These are phyloP conservation scores for Aphaenogaster floridana DNA, from an alignment of 1,140 invertebrate genomes.

Conservation along the genomic window DNA sequence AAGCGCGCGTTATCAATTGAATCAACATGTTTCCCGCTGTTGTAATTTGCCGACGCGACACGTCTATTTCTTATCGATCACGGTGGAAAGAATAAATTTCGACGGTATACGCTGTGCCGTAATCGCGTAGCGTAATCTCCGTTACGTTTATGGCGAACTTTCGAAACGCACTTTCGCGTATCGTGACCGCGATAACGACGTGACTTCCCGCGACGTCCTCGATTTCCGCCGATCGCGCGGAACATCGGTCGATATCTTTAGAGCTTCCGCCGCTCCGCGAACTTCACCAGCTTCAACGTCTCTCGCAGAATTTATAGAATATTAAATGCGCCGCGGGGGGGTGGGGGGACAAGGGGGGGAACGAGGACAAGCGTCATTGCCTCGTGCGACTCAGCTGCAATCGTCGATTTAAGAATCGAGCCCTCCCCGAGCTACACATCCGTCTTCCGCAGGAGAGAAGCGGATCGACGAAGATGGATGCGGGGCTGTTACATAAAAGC, in stretches of 20 bases:
- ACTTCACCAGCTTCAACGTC: neutral
- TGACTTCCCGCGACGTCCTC: neutral
- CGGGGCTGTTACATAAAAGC: slow-evolving; percentile 28
- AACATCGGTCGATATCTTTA: slow-evolving; percentile 27
- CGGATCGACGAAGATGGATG: slow-evolving; percentile 27
- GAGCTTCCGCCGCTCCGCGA: slow-evolving; percentile 14
- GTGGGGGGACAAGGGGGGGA: no score
- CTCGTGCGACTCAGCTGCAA: neutral
- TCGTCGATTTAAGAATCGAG: slow-evolving; percentile 2
- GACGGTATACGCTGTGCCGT: neutral
- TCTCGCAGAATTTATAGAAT: slow-evolving; percentile 45
- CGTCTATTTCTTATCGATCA: neutral
- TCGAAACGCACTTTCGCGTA: neutral
- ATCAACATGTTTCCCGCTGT: neutral
- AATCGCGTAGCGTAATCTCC: neutral
- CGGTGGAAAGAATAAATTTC: neutral
- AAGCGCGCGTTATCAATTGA: neutral
- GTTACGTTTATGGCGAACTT: neutral
- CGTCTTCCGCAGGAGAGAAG: slow-evolving; percentile 11
- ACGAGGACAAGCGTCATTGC: neutral
- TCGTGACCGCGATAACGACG: neutral
- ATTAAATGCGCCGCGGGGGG: neutral
- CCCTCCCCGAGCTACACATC: neutral
- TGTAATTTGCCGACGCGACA: neutral
- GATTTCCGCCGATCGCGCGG: neutral